Evolutionary conservation across 2,797 vertebrate genomes (phyloP).

Genomic region (Anguilla megastoma): DNA sequence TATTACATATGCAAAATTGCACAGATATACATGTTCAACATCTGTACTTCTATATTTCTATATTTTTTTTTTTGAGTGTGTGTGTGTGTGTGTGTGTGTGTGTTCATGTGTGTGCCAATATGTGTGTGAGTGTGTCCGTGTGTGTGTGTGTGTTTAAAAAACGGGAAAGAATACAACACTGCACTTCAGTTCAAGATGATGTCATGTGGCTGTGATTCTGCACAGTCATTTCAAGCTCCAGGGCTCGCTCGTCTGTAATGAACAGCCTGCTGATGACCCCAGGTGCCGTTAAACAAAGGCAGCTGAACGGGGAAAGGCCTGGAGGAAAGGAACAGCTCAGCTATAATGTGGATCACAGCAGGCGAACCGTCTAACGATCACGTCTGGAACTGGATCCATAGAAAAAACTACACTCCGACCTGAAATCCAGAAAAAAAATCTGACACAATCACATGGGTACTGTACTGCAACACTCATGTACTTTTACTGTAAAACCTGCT

Average conservation of each 20-base stretch:
- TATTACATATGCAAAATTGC: neutral
- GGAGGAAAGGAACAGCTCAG: neutral
- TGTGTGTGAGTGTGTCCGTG: no score
- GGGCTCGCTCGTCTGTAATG: neutral
- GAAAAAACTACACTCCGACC: neutral
- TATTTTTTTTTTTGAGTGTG: neutral
- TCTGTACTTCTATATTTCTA: neutral
- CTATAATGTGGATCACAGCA: neutral
- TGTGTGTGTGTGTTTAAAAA: neutral
- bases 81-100: no score
- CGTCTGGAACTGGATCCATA: neutral
- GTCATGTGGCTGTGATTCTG: neutral
- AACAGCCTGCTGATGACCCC: neutral
- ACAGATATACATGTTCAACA: neutral
- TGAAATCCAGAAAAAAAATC: no score
- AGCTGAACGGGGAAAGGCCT: slow-evolving; percentile 2
- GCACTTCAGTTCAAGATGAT: neutral
- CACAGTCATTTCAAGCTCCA: neutral
- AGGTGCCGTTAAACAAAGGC: neutral
- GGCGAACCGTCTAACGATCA: neutral
- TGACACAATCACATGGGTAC: neutral
- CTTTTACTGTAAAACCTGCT: neutral
- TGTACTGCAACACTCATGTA: neutral
- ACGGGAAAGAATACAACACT: neutral
- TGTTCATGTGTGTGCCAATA: no score